Conservation (phyloP, 2,888 invertebrate species). For the Odontomyia ornata region DNA sequence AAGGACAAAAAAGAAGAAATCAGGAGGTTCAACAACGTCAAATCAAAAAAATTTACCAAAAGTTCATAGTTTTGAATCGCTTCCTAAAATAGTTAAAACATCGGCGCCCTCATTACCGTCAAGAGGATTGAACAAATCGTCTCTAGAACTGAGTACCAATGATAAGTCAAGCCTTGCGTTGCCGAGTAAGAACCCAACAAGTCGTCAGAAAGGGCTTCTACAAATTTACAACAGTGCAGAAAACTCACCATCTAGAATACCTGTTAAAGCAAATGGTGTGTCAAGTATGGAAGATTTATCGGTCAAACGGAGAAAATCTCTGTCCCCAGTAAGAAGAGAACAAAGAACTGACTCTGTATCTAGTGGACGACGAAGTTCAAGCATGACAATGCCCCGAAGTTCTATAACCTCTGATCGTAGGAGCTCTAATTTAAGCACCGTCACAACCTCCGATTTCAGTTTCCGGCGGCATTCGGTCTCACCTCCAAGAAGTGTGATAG, state of each 20-base stretch:
- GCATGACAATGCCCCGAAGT: constrained; percentile 57
- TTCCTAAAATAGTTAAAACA: constrained; percentile 59
- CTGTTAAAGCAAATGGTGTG: constrained; percentile 58
- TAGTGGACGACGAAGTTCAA: constrained; percentile 61
- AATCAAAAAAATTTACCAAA: constrained; percentile 46
- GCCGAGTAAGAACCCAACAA: constrained; percentile 60
- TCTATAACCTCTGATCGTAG: constrained; percentile 58
- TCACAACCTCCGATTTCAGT: constrained; percentile 62
- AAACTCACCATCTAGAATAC: constrained; percentile 55
- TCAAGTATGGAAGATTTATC: constrained; percentile 60
- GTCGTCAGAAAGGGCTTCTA: constrained; percentile 60
- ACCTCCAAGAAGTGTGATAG: constrained; percentile 4
- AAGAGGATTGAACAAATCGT: constrained; percentile 57
- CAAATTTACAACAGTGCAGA: constrained; percentile 56
- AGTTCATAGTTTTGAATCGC: constrained; percentile 58
- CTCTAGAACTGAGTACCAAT: constrained; percentile 53
- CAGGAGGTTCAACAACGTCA: constrained; percentile 47
- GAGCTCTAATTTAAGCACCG: constrained; percentile 61
- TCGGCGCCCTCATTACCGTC: constrained; percentile 53
- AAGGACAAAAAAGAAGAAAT: constrained; percentile 29
- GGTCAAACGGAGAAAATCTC: constrained; percentile 40
- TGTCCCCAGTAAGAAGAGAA: constrained; percentile 45
- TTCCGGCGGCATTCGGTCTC: constrained; percentile 57
- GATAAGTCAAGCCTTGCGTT: constrained; percentile 57
- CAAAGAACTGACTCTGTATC: constrained; percentile 61